Base-by-base conservation (phyloP, 2,888 invertebrate species). In the Eilema griseolum region DNA sequence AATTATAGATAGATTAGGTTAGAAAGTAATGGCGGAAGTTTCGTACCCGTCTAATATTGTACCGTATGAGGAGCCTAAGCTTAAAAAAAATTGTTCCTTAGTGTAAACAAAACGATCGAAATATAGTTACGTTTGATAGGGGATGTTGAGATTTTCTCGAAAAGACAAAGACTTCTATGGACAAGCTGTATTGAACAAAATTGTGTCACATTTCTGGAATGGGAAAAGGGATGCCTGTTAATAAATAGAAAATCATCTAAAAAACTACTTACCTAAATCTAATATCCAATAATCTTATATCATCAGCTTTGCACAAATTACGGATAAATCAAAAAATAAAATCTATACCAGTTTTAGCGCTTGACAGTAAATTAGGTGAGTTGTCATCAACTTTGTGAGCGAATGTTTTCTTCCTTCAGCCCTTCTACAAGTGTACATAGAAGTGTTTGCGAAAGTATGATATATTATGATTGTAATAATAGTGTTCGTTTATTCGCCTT, bases 401-500 rank as follows among this genome's bases (percentile, higher is more conserved):
- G 7, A 20, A 7, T 46, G 7, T 52, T 52, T 52, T 52, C 10
- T n/a, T 52, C 52, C n/a, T n/a, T 5, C 16, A 46, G 5, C 20
- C 20, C 2, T 20, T n/a, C 20, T 46, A 5, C 20, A 16, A 46
- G n/a, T n/a, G 20, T 52, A 10, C 52, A 52, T 52, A n/a, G 52
- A 16, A 52, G 52, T 52, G n/a, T 52, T 52, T n/a, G 52, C 52
- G 52, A 52, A n/a, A 52, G 52, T 81, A 78, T 82, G 81, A 59
- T 41, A 56, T 31, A 37, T 76, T 79, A 83, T 78, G 71, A 83
- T 85, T 79, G 78, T 81, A 82, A 84, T 62, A 76, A 89, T 89
- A 90, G 90, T 91, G 92, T 92, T 93, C 90, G 90, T 92, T 93
- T 92, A 85, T 90, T 92, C 90, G 95, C 95, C 95, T 95, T 94